These are phyloP conservation scores for Sebastes fasciatus DNA, from an alignment of 2,113 vertebrate genomes.

Conservation along the genomic window DNA sequence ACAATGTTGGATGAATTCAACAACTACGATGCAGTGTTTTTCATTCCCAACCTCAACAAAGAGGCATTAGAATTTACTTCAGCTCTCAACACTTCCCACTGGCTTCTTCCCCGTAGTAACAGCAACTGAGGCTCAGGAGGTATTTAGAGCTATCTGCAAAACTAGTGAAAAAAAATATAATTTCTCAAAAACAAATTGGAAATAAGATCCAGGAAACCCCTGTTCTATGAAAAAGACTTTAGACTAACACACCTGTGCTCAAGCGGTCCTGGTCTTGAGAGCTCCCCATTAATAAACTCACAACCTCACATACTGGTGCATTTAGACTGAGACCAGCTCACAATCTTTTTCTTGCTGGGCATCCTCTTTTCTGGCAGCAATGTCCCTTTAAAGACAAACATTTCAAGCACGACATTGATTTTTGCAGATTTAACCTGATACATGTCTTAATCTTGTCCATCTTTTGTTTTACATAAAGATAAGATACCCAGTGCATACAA, in stretches of 20 bases:
- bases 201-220: background rate
- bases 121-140: background rate
- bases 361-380: slow-evolving; percentile 2
- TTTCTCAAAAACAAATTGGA: background rate
- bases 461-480: slow-evolving; percentile 65
- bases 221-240: background rate
- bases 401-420: slow-evolving; percentile 47
- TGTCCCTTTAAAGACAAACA: slow-evolving; percentile 10
- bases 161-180: background rate
- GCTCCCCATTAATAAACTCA: background rate
- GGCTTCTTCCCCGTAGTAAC: background rate
- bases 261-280: background rate
- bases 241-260: background rate
- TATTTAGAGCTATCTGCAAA: background rate
- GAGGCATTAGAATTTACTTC: background rate
- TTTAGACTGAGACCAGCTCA: background rate
- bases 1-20: background rate
- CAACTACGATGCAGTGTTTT: background rate
- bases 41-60: background rate
- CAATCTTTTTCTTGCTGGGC: background rate
- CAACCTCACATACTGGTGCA: background rate
- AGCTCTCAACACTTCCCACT: background rate
- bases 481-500: slow-evolving; percentile 49
- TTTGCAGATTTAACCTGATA: slow-evolving; percentile 46
- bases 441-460: slow-evolving; percentile 52